phyloP scores from a whole-genome alignment of 2,113 vertebrate genomes.

The Lamprotornis superbus region DNA sequence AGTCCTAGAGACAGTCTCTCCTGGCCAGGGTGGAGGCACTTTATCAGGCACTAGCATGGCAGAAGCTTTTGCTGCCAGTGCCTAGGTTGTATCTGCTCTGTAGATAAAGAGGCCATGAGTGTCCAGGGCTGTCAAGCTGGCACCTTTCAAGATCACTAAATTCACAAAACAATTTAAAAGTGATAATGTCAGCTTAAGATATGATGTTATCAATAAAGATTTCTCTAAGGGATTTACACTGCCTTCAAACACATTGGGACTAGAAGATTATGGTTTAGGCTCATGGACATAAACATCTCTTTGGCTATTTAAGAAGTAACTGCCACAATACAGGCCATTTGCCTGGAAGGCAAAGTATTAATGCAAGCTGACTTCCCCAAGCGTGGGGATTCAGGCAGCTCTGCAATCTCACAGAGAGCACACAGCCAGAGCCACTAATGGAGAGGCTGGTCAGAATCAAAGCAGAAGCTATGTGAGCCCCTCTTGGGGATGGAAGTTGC shows the following conservation, averaged over 20 bases:
- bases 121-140: not conserved
- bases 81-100: not conserved
- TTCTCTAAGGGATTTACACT: not conserved
- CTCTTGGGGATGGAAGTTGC: not conserved
- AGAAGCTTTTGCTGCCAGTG: not conserved
- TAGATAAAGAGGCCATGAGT: not conserved
- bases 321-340: not conserved
- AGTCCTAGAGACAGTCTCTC: not conserved
- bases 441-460: not conserved
- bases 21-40: not conserved
- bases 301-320: not conserved
- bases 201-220: not conserved
- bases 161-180: not conserved
- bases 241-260: not conserved
- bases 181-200: not conserved
- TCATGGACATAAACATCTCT: not conserved
- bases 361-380: not conserved
- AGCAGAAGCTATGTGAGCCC: not conserved
- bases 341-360: not conserved
- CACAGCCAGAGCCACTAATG: not conserved
- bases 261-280: not conserved
- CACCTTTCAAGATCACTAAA: not conserved
- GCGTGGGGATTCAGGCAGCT: not conserved
- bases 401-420: not conserved
- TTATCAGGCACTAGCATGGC: not conserved